A percentile compares a stretch with the other conserved stretches of the same genome.
Conservation (phyloP, 2,797 vertebrate genomes). For the Artibeus lituratus region DNA sequence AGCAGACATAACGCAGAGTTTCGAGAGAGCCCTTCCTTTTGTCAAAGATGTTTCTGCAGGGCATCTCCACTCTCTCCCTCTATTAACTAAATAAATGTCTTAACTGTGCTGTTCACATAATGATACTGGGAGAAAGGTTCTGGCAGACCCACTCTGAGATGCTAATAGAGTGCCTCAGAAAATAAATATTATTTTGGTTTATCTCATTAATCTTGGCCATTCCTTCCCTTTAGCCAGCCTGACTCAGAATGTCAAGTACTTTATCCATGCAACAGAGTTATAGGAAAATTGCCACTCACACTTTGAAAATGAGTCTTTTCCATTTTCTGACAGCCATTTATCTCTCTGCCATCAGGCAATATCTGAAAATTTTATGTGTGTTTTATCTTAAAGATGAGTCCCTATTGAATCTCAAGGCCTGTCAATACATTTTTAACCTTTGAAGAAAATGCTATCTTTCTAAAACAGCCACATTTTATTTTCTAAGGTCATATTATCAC, state of each 20-base stretch:
- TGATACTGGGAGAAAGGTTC: constrained; percentile 56
- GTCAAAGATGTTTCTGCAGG: not conserved
- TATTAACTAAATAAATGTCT: constrained; percentile 47
- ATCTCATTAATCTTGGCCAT: constrained; percentile 81
- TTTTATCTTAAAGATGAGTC: constrained; percentile 69
- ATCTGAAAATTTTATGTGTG: constrained; percentile 77
- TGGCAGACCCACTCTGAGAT: constrained; percentile 72
- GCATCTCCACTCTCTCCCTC: not conserved
- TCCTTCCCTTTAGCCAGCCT: constrained; percentile 65
- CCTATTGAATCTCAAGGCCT: constrained; percentile 45
- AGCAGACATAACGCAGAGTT: not conserved
- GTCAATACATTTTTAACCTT: constrained; percentile 73
- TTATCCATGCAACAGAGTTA: constrained; percentile 77
- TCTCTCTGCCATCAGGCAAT: constrained; percentile 73
- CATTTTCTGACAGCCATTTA: constrained; percentile 81
- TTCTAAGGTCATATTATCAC: constrained; percentile 59
- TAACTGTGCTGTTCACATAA: constrained; percentile 63
- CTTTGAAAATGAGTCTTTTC: constrained; percentile 78
- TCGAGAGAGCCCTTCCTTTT: not conserved
- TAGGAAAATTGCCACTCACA: constrained; percentile 81
- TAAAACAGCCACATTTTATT: constrained; percentile 56
- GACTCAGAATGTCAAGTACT: constrained; percentile 70
- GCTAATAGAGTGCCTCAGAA: constrained; percentile 75
- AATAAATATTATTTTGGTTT: constrained; percentile 80
- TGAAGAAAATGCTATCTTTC: constrained; percentile 70